Conservation (phyloP, 1,140 invertebrate species). For the Bombus fervidus region DNA sequence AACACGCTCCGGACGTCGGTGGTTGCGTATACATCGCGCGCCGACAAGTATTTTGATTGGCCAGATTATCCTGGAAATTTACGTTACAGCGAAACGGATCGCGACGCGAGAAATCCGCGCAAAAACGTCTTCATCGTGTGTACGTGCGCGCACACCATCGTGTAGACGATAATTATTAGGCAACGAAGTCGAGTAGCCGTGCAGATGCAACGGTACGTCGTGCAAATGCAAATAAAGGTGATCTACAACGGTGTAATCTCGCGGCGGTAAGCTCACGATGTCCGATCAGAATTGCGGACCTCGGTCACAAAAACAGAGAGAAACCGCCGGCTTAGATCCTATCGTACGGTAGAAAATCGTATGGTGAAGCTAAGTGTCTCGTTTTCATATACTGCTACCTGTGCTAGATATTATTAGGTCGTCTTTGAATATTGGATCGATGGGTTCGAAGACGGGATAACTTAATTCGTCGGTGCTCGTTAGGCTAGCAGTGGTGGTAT, state of each 20-base stretch:
- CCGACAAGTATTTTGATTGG: constrained; percentile 39
- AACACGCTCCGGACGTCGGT: constrained; percentile 25
- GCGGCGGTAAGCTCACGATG: constrained; percentile 64
- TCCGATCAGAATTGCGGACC: constrained; percentile 44
- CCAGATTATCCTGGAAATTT: constrained; percentile 59
- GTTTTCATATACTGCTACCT: constrained; percentile 26
- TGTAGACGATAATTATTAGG: constrained; percentile 68
- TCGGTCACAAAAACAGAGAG: constrained; percentile 39
- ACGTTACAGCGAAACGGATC: constrained; percentile 39
- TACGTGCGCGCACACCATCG: constrained; percentile 20
- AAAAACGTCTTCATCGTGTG: constrained; percentile 60
- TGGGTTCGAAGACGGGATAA: neutral
- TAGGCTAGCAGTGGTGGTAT: neutral
- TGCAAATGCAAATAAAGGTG: constrained; percentile 72
- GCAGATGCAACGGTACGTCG: constrained; percentile 65
- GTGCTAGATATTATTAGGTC: neutral
- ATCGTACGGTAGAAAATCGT: constrained; percentile 62
- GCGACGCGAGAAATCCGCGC: constrained; percentile 12
- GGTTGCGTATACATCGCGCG: constrained; percentile 32
- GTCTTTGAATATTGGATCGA: constrained; percentile 21
- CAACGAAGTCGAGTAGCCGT: constrained; percentile 58
- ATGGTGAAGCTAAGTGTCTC: constrained; percentile 11
- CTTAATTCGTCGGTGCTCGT: neutral
- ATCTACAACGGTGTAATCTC: constrained; percentile 68
- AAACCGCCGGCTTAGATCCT: constrained; percentile 55